phyloP scores from a whole-genome alignment of 2,888 invertebrate genomes.

The Xylota sylvarum region DNA sequence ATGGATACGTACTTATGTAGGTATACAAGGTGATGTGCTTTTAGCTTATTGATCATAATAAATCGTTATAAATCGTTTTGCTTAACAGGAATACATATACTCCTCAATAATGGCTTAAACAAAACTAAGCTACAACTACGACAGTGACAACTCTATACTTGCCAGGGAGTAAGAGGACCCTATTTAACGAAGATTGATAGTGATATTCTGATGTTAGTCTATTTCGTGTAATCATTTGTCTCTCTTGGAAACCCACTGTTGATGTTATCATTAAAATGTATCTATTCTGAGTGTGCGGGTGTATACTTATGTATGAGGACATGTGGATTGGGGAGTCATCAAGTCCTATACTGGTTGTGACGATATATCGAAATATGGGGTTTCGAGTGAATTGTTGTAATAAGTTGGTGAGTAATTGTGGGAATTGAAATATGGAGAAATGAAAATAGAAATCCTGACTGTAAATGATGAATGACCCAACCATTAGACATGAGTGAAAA shows the following conservation, averaged over 20 bases:
- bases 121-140: constrained; percentile 10
- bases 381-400: constrained; percentile 25
- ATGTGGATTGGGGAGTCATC: not conserved
- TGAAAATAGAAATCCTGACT: constrained; percentile 40
- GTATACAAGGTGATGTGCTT: constrained; percentile 15
- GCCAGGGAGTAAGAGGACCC: not conserved
- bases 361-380: constrained; percentile 1
- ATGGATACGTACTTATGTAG: not conserved
- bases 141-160: constrained; percentile 24
- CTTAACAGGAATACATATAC: not conserved
- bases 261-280: constrained; percentile 57
- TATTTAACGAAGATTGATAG: constrained; percentile 65
- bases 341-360: constrained; percentile 11
- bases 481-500: constrained; percentile 25
- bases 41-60: constrained; percentile 8
- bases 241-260: constrained; percentile 43
- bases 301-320: not conserved
- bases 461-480: constrained; percentile 38
- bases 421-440: constrained; percentile 52
- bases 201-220: constrained; percentile 45
- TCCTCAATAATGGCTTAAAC: not conserved
- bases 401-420: constrained; percentile 47
- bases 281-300: not conserved
- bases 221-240: constrained; percentile 57
- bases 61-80: constrained; percentile 46